Evolutionary conservation across 2,797 vertebrate genomes (phyloP), one percentile per base, ranked within the genome.

Genomic region (Trachops cirrhosus): DNA sequence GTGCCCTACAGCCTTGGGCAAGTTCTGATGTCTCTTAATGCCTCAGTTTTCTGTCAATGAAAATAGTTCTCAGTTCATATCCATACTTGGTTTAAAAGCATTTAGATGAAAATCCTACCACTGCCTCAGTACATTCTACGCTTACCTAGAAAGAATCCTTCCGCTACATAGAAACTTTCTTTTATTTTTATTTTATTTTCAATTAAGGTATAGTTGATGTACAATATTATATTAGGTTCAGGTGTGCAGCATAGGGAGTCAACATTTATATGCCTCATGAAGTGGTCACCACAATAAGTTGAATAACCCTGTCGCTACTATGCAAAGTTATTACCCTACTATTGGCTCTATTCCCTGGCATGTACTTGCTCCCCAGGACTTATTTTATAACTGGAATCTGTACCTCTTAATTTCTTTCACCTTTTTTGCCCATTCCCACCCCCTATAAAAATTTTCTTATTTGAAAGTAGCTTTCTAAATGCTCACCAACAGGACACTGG

Each of bases 381-480:
- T 26, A 48, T 11, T 37, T 67, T 84, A 26, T 50, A 68, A 16
- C 44, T 68, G 22, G 22, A 50, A 50, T 84, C 10, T 84, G 9
- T 84, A 50, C 62, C 44, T 84, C n/a, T 18, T 68, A 18, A 18
- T 15, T 44, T 8, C n/a, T 41, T 68, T 68, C 14, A 34, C 44
- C 14, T 11, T 84, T 78, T 67, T 50, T 50, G 62, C 62, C 44
- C 15, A 48, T 11, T 26, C 26, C 26, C 16, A 34, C 22, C 9
- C 44, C n/a, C 14, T 2, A 34, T 37, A 37, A 44, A 67, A 48
- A 50, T 15, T 34, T 48, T 26, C 22, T 50, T 50, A 37, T 75
- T 77, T 82, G 54, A 96, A 94, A 91, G 70, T 74, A 82, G 71
- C 6, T 77, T 52, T 70, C 24, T 84, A 24, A 67, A 79, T 80